These are phyloP conservation scores for Philonicus albiceps DNA, from an alignment of 2,888 invertebrate species.

Conservation along the genomic window DNA sequence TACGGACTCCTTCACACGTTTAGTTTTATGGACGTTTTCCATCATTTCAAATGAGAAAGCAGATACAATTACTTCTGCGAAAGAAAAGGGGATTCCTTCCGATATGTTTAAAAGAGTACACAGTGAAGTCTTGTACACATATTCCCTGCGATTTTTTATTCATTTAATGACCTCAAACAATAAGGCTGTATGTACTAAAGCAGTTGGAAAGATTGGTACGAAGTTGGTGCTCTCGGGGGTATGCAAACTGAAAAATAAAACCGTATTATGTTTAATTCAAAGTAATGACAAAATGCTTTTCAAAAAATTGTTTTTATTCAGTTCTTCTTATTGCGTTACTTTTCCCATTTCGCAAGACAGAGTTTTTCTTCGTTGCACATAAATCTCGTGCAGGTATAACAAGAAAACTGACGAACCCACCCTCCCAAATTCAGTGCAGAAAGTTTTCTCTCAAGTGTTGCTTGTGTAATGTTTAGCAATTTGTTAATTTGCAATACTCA, in stretches of 20 bases:
- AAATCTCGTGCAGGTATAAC: background rate
- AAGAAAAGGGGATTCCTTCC: background rate
- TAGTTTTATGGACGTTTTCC: constrained; percentile 47
- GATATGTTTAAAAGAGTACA: constrained; percentile 10
- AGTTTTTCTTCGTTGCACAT: background rate
- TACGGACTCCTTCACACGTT: constrained; percentile 44
- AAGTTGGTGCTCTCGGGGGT: background rate
- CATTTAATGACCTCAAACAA: constrained; percentile 49
- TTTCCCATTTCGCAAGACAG: constrained; percentile 2
- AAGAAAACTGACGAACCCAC: background rate
- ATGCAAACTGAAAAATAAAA: constrained; percentile 46
- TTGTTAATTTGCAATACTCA: constrained; percentile 46
- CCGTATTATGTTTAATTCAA: constrained; percentile 47
- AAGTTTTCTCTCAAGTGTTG: background rate
- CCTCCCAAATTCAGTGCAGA: background rate
- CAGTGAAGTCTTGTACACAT: constrained; percentile 40
- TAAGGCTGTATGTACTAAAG: constrained; percentile 44
- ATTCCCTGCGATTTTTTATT: constrained; percentile 47
- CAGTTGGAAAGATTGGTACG: constrained; percentile 38
- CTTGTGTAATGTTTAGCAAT: constrained; percentile 46
- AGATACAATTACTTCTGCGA: background rate
- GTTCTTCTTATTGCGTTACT: constrained; percentile 42
- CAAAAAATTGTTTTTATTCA: constrained; percentile 49
- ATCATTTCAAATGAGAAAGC: constrained; percentile 46
- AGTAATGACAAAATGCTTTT: constrained; percentile 50